A percentile compares a stretch with the other conserved stretches of the same genome.
Evolutionary conservation across 64 coral and sea anemone genomes (phyloP).

Genomic region (Montipora cactus): DNA sequence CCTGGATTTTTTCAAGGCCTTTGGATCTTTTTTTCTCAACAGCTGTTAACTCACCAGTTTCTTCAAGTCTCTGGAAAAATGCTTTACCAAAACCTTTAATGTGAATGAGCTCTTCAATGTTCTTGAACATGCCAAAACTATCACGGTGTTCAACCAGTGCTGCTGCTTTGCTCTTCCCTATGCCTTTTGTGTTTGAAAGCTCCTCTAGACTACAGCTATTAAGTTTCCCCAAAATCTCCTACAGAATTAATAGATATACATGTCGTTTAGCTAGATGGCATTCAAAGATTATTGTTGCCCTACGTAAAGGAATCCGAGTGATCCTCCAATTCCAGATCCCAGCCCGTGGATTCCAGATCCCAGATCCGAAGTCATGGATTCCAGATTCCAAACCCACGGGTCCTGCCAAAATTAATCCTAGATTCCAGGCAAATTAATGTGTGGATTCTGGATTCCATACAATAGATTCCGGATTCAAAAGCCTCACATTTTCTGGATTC

Average conservation of each 20-base stretch:
- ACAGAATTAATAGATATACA: neutral
- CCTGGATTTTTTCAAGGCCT: slow-evolving; percentile 42
- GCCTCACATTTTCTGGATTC: too few relatives aligned
- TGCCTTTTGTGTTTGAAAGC: slow-evolving; percentile 68
- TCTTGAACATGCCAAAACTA: slow-evolving; percentile 43
- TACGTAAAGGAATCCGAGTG: too few relatives aligned
- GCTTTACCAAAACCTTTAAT: slow-evolving; percentile 66
- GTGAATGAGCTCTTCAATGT: slow-evolving; percentile 29
- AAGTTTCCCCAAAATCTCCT: slow-evolving; percentile 56
- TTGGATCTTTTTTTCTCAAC: slow-evolving; percentile 60
- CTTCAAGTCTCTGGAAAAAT: slow-evolving; percentile 59
- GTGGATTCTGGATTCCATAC: too few relatives aligned
- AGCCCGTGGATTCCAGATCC: too few relatives aligned
- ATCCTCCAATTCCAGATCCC: too few relatives aligned
- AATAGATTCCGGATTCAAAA: too few relatives aligned
- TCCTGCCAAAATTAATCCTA: too few relatives aligned
- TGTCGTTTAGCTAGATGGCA: too few relatives aligned
- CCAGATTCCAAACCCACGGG: too few relatives aligned
- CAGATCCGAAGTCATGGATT: too few relatives aligned
- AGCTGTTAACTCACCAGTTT: slow-evolving; percentile 41
- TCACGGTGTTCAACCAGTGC: slow-evolving; percentile 47
- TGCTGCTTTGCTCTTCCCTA: slow-evolving; percentile 69
- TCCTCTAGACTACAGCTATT: slow-evolving; percentile 60
- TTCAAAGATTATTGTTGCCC: too few relatives aligned
- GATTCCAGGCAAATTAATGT: too few relatives aligned